A percentile compares a stretch with the other conserved stretches of the same genome.
phyloP scores from a whole-genome alignment of 2,888 invertebrate species.

The Teleiodes luculella region DNA sequence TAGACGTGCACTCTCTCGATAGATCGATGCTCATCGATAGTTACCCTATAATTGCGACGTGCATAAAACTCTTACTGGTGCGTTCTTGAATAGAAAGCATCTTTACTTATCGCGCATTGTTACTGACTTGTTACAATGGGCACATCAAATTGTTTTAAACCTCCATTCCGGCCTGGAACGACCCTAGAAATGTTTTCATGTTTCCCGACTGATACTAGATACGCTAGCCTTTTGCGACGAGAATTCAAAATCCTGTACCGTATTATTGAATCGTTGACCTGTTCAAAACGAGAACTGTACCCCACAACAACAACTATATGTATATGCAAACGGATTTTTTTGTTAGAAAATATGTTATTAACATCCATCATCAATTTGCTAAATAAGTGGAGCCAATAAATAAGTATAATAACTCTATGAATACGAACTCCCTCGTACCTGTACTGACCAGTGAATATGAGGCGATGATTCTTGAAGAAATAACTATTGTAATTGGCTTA shows the following conservation, averaged over 20 bases:
- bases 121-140: slow-evolving; percentile 43
- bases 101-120: slow-evolving; percentile 47
- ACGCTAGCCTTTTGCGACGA: slow-evolving; percentile 32
- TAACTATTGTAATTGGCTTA: slow-evolving; percentile 9
- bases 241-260: slow-evolving; percentile 25
- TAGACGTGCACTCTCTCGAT: slow-evolving; percentile 22
- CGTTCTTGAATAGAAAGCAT: slow-evolving; percentile 52
- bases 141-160: slow-evolving; percentile 37
- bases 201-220: slow-evolving; percentile 30
- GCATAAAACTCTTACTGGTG: slow-evolving; percentile 55
- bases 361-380: slow-evolving; percentile 17
- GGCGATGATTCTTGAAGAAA: slow-evolving; percentile 11
- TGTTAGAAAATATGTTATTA: slow-evolving; percentile 4
- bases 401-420: slow-evolving; percentile 17
- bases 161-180: slow-evolving; percentile 29
- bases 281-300: slow-evolving; percentile 3
- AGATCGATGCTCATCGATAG: slow-evolving; percentile 48
- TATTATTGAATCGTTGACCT: slow-evolving; percentile 17
- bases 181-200: slow-evolving; percentile 34
- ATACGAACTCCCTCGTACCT: slow-evolving; percentile 9
- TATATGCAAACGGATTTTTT: slow-evolving; percentile 6
- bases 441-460: slow-evolving; percentile 3
- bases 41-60: slow-evolving; percentile 46
- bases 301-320: neutral
- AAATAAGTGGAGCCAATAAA: slow-evolving; percentile 18